Evolutionary conservation across 2,113 vertebrate genomes (phyloP).

Genomic region (Lycocorax pyrrhopterus): DNA sequence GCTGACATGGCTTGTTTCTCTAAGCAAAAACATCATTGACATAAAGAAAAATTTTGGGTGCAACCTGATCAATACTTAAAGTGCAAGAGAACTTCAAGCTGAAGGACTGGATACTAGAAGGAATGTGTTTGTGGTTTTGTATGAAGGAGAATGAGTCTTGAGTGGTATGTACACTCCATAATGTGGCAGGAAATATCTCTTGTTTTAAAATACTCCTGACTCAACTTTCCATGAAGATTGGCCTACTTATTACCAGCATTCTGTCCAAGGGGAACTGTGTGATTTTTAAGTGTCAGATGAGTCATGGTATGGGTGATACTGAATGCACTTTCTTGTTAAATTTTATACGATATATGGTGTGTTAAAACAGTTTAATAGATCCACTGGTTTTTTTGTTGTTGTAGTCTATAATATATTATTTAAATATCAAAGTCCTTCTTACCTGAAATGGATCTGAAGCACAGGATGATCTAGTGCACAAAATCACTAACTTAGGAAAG

Average conservation of each 20-base stretch:
- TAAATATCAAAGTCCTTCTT: neutral
- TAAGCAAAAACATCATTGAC: neutral
- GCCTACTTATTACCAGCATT: neutral
- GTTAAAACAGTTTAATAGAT: neutral
- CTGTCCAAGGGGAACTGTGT: neutral
- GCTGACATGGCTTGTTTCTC: accelerated
- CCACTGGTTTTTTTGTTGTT: neutral
- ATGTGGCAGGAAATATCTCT: neutral
- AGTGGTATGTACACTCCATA: neutral
- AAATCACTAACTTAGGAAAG: neutral
- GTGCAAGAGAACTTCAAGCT: neutral
- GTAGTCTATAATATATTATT: neutral
- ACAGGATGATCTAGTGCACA: neutral
- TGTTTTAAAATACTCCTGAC: neutral
- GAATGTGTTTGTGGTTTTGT: neutral
- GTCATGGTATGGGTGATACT: neutral
- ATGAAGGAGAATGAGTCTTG: neutral
- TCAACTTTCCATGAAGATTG: neutral
- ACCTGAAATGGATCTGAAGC: neutral
- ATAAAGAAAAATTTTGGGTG: neutral
- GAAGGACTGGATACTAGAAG: neutral
- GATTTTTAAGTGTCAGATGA: neutral
- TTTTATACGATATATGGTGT: neutral
- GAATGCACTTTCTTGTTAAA: neutral
- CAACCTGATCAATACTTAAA: neutral